Evolutionary conservation across 2,797 vertebrate genomes (phyloP).

Genomic region (Betta splendens): DNA sequence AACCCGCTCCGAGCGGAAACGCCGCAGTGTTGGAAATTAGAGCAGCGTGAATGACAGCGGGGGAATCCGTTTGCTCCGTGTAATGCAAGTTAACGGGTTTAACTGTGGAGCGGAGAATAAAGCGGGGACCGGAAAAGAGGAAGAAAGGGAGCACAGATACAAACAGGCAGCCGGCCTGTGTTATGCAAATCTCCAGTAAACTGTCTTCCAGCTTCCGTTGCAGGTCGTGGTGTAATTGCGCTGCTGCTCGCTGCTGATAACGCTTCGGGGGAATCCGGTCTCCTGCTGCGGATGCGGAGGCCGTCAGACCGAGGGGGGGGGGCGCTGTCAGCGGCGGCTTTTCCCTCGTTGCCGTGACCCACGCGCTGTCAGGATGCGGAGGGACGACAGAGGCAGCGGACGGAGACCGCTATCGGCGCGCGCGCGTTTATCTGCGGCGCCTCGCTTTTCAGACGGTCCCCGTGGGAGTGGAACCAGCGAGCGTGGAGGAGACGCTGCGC

Average conservation of each 20-base stretch:
- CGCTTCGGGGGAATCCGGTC: slow-evolving; percentile 64
- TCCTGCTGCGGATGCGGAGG: slow-evolving; percentile 70
- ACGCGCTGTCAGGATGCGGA: slow-evolving; percentile 18
- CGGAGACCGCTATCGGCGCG: slow-evolving; percentile 32
- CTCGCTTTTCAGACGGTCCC: slow-evolving; percentile 34
- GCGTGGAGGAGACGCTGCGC: slow-evolving; percentile 28
- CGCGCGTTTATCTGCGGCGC: slow-evolving; percentile 22
- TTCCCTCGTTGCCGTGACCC: slow-evolving; percentile 32
- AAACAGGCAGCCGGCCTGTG: slow-evolving; percentile 28
- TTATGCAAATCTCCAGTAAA: slow-evolving; percentile 59
- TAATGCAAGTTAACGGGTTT: slow-evolving; percentile 48
- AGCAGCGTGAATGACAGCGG: slow-evolving; percentile 4
- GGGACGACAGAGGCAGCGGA: slow-evolving; percentile 28
- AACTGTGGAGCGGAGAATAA: slow-evolving; percentile 37
- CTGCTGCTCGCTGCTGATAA: slow-evolving; percentile 73
- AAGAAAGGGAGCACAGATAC: slow-evolving; percentile 6
- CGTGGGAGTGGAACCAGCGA: slow-evolving; percentile 43
- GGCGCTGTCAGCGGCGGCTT: no score
- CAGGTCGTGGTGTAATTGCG: slow-evolving; percentile 59
- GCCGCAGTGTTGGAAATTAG: slow-evolving; percentile 9
- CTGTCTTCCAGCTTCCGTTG: slow-evolving; percentile 61
- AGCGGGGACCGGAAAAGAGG: slow-evolving; percentile 1
- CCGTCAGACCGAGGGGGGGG: slow-evolving; percentile 60
- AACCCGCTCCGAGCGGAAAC: slow-evolving; percentile 13
- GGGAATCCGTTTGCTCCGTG: slow-evolving; percentile 33